These are phyloP conservation scores for Julus scandinavius DNA, from an alignment of 2,888 invertebrate species.

Conservation along the genomic window DNA sequence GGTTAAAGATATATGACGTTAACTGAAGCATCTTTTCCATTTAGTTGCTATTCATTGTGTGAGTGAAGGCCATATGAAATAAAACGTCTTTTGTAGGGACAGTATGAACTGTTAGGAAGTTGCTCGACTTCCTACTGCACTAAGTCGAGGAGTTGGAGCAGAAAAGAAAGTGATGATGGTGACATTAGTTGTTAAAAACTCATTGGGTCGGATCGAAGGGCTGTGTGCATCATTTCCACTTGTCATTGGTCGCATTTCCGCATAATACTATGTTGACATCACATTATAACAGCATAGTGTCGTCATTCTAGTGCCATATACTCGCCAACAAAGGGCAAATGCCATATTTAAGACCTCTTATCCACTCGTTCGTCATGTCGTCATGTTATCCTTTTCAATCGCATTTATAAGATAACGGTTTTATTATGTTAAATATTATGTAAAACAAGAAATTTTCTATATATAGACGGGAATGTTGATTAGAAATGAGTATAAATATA, in stretches of 20 bases:
- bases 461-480: too few relatives aligned
- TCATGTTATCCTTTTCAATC: too few relatives aligned
- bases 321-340: too few relatives aligned
- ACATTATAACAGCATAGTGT: not conserved
- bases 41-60: not conserved
- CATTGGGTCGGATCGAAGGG: conserved; percentile 1
- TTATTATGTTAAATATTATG: too few relatives aligned
- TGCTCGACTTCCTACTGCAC: not conserved
- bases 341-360: too few relatives aligned
- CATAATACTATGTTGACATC: not conserved
- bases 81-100: not conserved
- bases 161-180: conserved; percentile 18
- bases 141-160: not conserved
- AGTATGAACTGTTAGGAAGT: not conserved
- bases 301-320: too few relatives aligned
- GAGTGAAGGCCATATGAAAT: not conserved
- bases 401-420: too few relatives aligned
- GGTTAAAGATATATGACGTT: not conserved
- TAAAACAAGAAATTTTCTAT: too few relatives aligned
- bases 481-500: too few relatives aligned
- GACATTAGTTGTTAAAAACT: conserved; percentile 18
- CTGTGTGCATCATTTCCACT: not conserved
- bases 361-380: too few relatives aligned
- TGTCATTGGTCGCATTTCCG: conserved; percentile 17
- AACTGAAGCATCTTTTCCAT: conserved; percentile 2